These are phyloP conservation scores for Eupithecia exiguata DNA, from an alignment of 2,888 invertebrate species.

Conservation along the genomic window DNA sequence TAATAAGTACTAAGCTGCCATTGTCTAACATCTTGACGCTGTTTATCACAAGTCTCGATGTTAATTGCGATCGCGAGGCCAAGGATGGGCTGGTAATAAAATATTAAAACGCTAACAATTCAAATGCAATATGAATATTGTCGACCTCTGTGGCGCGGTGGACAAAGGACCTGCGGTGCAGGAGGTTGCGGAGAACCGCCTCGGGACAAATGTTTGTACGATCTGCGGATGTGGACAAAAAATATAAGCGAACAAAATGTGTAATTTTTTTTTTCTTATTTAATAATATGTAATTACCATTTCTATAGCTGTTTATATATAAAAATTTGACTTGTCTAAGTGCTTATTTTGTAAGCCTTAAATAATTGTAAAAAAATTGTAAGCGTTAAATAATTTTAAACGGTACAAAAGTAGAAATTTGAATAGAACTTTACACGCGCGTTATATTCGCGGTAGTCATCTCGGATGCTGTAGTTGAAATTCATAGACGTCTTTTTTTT, in stretches of 20 bases:
- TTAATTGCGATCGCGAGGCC: slow-evolving; percentile 35
- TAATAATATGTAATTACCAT: too few relatives aligned
- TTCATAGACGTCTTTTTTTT: not conserved
- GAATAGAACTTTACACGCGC: not conserved
- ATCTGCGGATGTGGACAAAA: too few relatives aligned
- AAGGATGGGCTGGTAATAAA: slow-evolving; percentile 34
- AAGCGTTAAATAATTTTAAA: not conserved
- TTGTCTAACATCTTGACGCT: slow-evolving; percentile 21
- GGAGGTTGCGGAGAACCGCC: too few relatives aligned
- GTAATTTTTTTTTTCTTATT: too few relatives aligned
- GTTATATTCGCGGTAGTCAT: not conserved
- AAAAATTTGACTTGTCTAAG: too few relatives aligned
- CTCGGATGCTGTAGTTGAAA: not conserved
- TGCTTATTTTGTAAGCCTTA: too few relatives aligned
- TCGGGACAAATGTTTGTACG: too few relatives aligned
- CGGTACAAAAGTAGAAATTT: not conserved
- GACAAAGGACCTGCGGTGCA: too few relatives aligned
- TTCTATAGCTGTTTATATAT: too few relatives aligned
- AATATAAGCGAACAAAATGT: too few relatives aligned
- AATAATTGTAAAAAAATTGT: too few relatives aligned
- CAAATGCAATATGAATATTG: slow-evolving; percentile 16
- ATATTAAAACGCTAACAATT: slow-evolving; percentile 26
- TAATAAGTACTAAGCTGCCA: slow-evolving; percentile 6
- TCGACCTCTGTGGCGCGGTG: too few relatives aligned
- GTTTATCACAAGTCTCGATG: slow-evolving; percentile 27